Conservation (phyloP, 2,113 vertebrate species). For the Pedionomus torquatus region DNA sequence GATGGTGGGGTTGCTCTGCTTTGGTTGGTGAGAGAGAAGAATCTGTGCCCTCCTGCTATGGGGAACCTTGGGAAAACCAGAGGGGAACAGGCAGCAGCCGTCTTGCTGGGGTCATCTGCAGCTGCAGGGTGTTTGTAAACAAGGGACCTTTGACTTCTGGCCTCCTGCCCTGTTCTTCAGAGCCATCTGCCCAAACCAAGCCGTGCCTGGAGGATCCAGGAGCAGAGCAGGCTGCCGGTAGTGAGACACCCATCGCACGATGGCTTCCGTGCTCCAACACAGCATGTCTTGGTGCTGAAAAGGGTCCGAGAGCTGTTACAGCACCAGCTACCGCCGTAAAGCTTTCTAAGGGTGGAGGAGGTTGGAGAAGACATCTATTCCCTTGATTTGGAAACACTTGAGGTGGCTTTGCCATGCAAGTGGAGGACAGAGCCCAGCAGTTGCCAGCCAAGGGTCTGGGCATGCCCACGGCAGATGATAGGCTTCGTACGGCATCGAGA, state of each 20-base stretch:
- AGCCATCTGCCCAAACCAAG: fast-evolving
- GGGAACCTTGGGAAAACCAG: not conserved
- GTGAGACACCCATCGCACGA: fast-evolving
- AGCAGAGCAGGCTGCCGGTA: not conserved
- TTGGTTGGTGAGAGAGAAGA: not conserved
- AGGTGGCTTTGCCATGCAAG: not conserved
- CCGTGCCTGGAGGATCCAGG: not conserved
- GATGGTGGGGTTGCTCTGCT: not conserved
- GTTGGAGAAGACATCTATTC: not conserved
- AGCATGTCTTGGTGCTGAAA: fast-evolving
- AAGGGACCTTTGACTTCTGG: not conserved
- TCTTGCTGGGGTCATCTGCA: not conserved
- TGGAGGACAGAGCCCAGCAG: not conserved
- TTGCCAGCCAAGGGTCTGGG: not conserved
- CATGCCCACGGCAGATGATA: fast-evolving
- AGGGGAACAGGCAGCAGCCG: not conserved
- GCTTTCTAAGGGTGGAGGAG: not conserved
- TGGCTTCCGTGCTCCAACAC: not conserved
- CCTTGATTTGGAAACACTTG: not conserved
- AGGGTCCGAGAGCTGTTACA: not conserved
- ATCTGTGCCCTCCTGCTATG: fast-evolving
- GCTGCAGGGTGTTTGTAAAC: not conserved
- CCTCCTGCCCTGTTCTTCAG: not conserved
- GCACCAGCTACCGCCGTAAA: not conserved
- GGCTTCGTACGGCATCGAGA: not conserved